Base-by-base conservation (phyloP, 2,113 vertebrate genomes). In the Peucedramus taeniatus region DNA sequence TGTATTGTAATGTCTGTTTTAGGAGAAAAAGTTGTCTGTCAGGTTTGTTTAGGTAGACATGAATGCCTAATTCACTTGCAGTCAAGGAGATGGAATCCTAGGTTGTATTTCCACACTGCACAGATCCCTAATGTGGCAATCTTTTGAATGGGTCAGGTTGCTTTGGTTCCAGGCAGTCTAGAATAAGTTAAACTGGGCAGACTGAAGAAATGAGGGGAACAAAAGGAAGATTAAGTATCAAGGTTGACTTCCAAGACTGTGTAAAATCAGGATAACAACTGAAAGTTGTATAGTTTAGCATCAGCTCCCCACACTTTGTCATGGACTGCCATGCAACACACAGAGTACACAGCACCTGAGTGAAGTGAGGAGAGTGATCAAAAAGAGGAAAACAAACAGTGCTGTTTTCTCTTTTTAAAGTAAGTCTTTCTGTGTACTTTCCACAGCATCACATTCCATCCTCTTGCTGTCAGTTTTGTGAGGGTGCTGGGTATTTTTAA, bases 211-310 rank as follows among this genome's bases (percentile, higher is more conserved):
- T 45, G 17, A 65, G 51, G 61, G 51, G 71, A 91, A 91, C 66
- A 89, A 94, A 92, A 82, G 42, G 45, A 83, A 93, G 54, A 96
- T 92, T 65, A 87, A 91, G 61, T 92, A 80, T 92, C 17, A 57
- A 87, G 80, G 35, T 45, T 87, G 74, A 40, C 61, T 94, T 85
- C 63, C 66, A 40, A 90, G 64, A 50, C 64, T 49, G 37, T 65
- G 57, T 90, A 86, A 83, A 76, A 94, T 92, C 40, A 92, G 82
- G 74, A 42, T 39, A 92, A 89, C 71, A 83, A 78, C 39, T 71
- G 18, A 26, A 89, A 51, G 35, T 75, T 93, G 30, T 84, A 42
- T 13, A 84, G 64, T 84, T 96, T 40, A 90, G 33, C 64, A 33
- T 75, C 86, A 87, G 47, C 49, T 85, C 66, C 57, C 50, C 59